Evolutionary conservation across 2,113 vertebrate genomes (phyloP).

Genomic region (Poicephalus gulielmi): DNA sequence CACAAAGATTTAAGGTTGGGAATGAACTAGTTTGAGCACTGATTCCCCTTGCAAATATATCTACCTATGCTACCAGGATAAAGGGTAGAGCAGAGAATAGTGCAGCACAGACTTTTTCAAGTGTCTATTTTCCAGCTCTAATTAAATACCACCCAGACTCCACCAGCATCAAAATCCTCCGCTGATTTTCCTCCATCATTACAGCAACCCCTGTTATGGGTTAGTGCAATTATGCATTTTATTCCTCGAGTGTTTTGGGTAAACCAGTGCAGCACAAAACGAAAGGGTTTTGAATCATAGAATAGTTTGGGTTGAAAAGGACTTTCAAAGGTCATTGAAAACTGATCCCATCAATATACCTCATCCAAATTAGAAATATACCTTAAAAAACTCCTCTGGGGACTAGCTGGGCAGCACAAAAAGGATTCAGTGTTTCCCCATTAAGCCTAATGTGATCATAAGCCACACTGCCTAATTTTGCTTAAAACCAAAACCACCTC

Average conservation of each 20-base stretch:
- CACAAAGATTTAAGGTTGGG: not conserved
- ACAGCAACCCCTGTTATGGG: not conserved
- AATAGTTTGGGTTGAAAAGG: not conserved
- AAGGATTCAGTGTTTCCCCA: not conserved
- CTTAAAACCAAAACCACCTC: not conserved
- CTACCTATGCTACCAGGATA: rapidly evolving
- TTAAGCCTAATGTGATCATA: not conserved
- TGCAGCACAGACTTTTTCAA: not conserved
- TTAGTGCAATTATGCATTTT: not conserved
- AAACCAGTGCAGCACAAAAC: not conserved
- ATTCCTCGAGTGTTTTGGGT: not conserved
- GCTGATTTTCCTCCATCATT: rapidly evolving
- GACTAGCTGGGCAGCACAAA: not conserved
- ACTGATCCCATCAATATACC: not conserved
- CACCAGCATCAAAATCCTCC: not conserved
- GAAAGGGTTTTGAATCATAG: not conserved
- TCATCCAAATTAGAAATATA: not conserved
- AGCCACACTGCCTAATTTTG: rapidly evolving
- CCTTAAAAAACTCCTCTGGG: not conserved
- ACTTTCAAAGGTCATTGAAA: not conserved
- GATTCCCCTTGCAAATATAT: not conserved
- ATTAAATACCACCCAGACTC: not conserved
- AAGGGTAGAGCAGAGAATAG: not conserved
- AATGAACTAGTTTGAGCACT: not conserved
- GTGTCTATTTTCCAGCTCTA: not conserved